These are phyloP conservation scores for Umimayanthus kanabou DNA, from an alignment of 92 coral and sea anemone species.

Conservation along the genomic window DNA sequence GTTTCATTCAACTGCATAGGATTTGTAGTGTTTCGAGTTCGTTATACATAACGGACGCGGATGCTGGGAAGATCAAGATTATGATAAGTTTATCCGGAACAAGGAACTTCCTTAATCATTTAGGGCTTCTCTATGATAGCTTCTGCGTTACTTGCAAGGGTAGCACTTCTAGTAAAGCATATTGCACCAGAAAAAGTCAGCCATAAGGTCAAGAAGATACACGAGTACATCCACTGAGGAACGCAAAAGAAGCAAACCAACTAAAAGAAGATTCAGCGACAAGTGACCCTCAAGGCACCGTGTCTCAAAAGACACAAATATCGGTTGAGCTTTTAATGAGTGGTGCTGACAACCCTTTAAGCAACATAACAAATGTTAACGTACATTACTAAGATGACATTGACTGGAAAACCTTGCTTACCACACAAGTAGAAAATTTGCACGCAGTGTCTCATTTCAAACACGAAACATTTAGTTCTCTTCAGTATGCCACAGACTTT, in stretches of 20 bases:
- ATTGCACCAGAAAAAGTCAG: constrained; percentile 32
- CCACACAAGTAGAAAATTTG: too few relatives aligned
- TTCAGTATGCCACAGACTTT: too few relatives aligned
- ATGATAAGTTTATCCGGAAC: constrained; percentile 50
- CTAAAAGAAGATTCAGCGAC: too few relatives aligned
- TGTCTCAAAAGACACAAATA: constrained; percentile 7
- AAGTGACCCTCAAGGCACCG: constrained; percentile 20
- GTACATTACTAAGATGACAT: neutral
- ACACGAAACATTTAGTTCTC: too few relatives aligned
- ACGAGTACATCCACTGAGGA: constrained; percentile 36
- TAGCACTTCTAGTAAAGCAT: constrained; percentile 29
- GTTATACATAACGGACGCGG: constrained; percentile 48
- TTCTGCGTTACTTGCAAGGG: constrained; percentile 39
- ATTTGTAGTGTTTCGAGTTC: constrained; percentile 38
- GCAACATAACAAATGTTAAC: neutral
- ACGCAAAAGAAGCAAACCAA: neutral
- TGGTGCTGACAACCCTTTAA: neutral
- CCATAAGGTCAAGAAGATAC: constrained; percentile 30
- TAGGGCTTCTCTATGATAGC: constrained; percentile 49
- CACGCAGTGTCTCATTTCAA: too few relatives aligned
- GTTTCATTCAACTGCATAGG: constrained; percentile 53
- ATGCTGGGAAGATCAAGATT: constrained; percentile 52
- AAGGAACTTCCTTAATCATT: constrained; percentile 43
- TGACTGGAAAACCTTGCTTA: neutral
- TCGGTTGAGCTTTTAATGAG: neutral